These are phyloP conservation scores for Emberiza fucata DNA, from an alignment of 2,113 vertebrate species.

Conservation along the genomic window DNA sequence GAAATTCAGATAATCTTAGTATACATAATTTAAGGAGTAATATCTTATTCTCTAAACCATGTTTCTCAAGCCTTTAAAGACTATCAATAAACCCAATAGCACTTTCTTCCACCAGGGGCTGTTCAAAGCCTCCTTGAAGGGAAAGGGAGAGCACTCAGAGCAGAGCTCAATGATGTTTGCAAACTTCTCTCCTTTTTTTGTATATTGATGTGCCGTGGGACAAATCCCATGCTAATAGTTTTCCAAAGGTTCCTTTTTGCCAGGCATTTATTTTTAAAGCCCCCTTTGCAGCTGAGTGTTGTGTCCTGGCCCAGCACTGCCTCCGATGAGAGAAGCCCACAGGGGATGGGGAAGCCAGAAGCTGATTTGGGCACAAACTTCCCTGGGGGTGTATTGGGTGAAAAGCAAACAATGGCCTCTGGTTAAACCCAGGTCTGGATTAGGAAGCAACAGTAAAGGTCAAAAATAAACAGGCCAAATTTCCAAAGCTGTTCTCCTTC, in stretches of 20 bases:
- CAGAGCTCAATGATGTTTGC: background rate
- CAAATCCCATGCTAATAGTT: background rate
- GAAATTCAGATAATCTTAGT: background rate
- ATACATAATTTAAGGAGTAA: background rate
- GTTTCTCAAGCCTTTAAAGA: background rate
- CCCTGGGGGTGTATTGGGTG: background rate
- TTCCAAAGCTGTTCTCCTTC: background rate
- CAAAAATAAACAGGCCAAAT: background rate
- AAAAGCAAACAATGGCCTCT: background rate
- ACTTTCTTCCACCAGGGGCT: background rate
- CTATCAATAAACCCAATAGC: background rate
- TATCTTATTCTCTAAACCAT: background rate
- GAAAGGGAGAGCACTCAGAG: background rate
- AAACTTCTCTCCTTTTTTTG: background rate
- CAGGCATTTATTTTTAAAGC: background rate
- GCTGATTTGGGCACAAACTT: background rate
- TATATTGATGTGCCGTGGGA: background rate
- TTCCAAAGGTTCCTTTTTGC: background rate
- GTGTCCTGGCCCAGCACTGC: background rate
- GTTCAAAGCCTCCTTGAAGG: background rate
- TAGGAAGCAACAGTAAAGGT: background rate
- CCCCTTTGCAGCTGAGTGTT: background rate
- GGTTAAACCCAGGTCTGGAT: background rate
- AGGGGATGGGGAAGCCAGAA: background rate
- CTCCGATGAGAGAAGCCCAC: fast-evolving